Conservation (phyloP, 2,113 vertebrate species). For the Sturnira hondurensis region DNA sequence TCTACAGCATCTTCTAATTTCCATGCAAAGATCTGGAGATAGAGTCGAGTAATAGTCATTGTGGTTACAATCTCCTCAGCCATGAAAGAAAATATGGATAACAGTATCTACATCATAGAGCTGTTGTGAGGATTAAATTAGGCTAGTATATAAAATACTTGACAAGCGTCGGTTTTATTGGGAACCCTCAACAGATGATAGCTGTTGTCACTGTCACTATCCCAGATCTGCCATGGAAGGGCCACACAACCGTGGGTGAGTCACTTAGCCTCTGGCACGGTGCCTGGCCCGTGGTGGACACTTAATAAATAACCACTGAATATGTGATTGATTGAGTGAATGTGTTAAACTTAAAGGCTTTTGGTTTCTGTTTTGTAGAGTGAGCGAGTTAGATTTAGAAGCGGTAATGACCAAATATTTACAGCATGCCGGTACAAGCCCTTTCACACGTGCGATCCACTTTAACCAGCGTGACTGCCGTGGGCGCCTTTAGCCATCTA, state of each 20-base stretch:
- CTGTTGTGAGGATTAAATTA: not conserved
- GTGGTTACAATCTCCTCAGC: not conserved
- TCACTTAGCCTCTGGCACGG: not conserved
- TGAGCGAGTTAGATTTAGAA: conserved; percentile 8
- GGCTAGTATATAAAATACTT: not conserved
- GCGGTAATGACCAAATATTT: not conserved
- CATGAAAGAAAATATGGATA: not conserved
- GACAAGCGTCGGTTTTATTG: not conserved
- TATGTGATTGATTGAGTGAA: not conserved
- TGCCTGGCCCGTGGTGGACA: not conserved
- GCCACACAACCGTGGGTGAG: not conserved
- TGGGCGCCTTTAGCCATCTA: not conserved
- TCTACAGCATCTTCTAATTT: not conserved
- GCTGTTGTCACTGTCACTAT: not conserved
- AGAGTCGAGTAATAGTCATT: not conserved
- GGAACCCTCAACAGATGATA: not conserved
- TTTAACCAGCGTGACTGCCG: not conserved
- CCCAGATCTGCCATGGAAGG: not conserved
- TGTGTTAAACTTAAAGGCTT: not conserved
- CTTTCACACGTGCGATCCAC: not conserved
- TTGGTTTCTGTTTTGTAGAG: not conserved
- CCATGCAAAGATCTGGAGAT: not conserved
- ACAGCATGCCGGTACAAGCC: not conserved
- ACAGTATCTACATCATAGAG: not conserved
- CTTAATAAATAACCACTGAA: not conserved